A percentile compares a stretch with the other conserved stretches of the same genome.
phyloP scores from a whole-genome alignment of 2,113 vertebrate genomes.

The Pelmatolapia mariae region DNA sequence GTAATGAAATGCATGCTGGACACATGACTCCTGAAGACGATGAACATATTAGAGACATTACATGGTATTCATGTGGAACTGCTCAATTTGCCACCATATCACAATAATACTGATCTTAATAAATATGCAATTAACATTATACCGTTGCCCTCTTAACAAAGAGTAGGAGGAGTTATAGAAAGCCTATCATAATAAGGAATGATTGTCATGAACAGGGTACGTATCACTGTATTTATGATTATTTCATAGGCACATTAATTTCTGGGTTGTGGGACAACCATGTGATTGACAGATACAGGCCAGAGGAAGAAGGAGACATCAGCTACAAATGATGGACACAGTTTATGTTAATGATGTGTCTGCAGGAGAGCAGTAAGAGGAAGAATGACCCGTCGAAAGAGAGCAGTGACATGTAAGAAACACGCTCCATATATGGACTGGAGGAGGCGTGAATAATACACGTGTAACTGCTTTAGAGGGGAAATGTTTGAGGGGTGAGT shows the following conservation, averaged over 20 bases:
- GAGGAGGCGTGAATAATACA: neutral
- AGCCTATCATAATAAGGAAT: neutral
- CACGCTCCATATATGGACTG: neutral
- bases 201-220: neutral
- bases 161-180: neutral
- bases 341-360: neutral
- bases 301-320: neutral
- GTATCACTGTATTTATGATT: neutral
- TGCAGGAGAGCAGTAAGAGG: neutral
- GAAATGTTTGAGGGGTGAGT: neutral
- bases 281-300: neutral
- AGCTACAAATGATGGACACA: neutral
- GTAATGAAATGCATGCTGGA: neutral
- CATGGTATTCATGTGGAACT: neutral
- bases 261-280: neutral
- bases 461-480: neutral
- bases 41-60: neutral
- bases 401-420: neutral
- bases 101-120: neutral
- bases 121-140: neutral
- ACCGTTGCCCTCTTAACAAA: neutral
- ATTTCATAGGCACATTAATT: neutral
- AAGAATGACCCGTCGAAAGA: neutral
- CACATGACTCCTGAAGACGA: neutral
- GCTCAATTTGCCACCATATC: neutral